Conservation (phyloP, 1,140 invertebrate species). For the Cryptotermes secundus region DNA sequence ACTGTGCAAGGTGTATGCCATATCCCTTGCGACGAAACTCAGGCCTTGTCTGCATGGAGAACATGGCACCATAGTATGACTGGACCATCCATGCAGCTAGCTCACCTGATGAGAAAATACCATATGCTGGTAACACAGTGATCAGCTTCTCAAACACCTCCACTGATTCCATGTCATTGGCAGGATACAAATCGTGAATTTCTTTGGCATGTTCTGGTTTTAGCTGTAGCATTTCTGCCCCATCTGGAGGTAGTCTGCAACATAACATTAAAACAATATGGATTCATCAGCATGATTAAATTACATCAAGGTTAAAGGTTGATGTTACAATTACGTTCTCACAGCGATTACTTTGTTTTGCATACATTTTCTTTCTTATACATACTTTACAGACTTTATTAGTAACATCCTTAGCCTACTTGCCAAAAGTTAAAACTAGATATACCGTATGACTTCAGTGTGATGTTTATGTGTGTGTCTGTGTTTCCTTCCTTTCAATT, state of each 20-base stretch:
- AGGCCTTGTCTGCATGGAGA: slow-evolving; percentile 84
- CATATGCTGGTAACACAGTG: slow-evolving; percentile 69
- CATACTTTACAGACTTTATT: too few relatives aligned
- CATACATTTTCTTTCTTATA: too few relatives aligned
- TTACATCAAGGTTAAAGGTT: too few relatives aligned
- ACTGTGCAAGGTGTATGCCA: slow-evolving; percentile 65
- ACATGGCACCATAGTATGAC: slow-evolving; percentile 86
- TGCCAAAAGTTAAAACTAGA: too few relatives aligned
- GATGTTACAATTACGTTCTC: too few relatives aligned
- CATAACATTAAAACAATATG: not conserved
- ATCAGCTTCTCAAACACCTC: slow-evolving; percentile 78
- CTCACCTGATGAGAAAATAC: slow-evolving; percentile 69
- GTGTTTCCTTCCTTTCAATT: too few relatives aligned
- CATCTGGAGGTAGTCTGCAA: slow-evolving; percentile 51
- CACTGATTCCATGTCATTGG: slow-evolving; percentile 79
- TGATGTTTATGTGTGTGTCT: too few relatives aligned
- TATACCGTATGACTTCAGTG: too few relatives aligned
- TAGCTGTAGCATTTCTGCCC: slow-evolving; percentile 63
- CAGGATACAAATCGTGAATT: slow-evolving; percentile 80
- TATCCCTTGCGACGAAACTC: slow-evolving; percentile 76
- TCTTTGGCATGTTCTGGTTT: slow-evolving; percentile 72
- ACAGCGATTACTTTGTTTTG: too few relatives aligned
- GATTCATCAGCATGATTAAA: too few relatives aligned
- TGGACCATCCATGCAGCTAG: slow-evolving; percentile 84
- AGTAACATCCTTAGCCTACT: too few relatives aligned